phyloP scores from a whole-genome alignment of 2,888 invertebrate genomes.

The Tetrapedia diversipes region DNA sequence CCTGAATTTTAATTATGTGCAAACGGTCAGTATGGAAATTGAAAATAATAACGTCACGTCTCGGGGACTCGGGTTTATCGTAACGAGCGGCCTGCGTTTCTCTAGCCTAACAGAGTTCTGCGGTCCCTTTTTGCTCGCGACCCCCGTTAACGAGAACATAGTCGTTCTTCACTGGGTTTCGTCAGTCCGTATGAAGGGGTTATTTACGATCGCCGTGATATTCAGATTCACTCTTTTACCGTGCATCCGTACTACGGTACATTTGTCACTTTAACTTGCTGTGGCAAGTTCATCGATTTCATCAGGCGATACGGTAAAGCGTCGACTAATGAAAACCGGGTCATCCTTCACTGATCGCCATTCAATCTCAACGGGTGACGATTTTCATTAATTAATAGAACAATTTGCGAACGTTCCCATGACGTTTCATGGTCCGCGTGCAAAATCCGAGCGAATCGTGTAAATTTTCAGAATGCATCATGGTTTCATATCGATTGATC shows the following conservation, averaged over 20 bases:
- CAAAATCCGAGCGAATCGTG: conserved; percentile 30
- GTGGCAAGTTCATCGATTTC: conserved; percentile 50
- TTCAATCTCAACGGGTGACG: conserved; percentile 58
- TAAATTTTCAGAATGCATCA: conserved; percentile 31
- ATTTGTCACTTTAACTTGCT: too few species aligned
- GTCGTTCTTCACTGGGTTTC: not conserved
- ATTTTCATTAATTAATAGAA: conserved; percentile 59
- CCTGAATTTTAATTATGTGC: conserved; percentile 10
- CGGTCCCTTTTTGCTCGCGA: not conserved
- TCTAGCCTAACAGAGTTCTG: too few species aligned
- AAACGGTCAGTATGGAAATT: conserved; percentile 2
- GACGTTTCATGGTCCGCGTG: conserved; percentile 16
- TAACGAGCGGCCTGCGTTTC: not conserved
- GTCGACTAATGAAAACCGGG: conserved; percentile 53
- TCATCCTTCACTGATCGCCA: conserved; percentile 53
- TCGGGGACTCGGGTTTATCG: not conserved
- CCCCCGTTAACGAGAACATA: too few species aligned
- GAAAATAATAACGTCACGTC: conserved; percentile 13
- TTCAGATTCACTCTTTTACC: not conserved
- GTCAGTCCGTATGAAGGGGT: not conserved
- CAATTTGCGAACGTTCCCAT: conserved; percentile 9
- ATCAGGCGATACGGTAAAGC: conserved; percentile 57
- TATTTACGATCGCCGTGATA: conserved; percentile 32
- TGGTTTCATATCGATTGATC: conserved; percentile 17
- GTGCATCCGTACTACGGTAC: not conserved